Base-by-base conservation (phyloP, 1,140 invertebrate genomes). In the Euwallacea similis region DNA sequence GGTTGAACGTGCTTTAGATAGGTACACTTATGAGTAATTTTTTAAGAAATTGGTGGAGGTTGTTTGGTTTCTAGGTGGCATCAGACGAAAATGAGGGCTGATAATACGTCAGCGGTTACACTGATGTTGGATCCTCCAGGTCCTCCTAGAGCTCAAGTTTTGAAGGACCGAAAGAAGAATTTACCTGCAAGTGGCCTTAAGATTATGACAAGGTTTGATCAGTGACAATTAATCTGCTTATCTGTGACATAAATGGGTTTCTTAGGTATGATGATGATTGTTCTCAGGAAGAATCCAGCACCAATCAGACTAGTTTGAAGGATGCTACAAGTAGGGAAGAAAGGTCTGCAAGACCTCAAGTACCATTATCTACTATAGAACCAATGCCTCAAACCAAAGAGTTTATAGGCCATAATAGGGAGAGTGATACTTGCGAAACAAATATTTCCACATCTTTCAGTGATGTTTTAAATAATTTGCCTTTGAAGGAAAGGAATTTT, bases 61-160 rank as follows among this genome's bases (percentile, higher is more conserved):
- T 42, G 7, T 58, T 64, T 72, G 42, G 11, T 59, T 44, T 63
- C 7, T 59, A 65, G 64, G 69, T 93, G 94, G 88, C 88, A 87
- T 11, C 86, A 84, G 43, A 91, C 90, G 7, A 88, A 91, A 78
- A 88, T 97, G 85, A 86, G 94, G 43, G 95, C 96, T 8, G 96
- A 98, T 83, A 98, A 98, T 81, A 97, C 95, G 3, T 96, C 93
- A 64, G 95, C 95, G 54, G 92, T 98, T 7, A 97, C 95, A 44
- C 85, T 98, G 16, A 92, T 97, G 87, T 84, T 98, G 60, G 95
- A 98, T 82, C 94, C 94, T 67, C 92, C 94, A 7, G 93, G 93
- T 6, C 90, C 91, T n/a, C 90, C 92, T 13, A 83, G 87, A 65
- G 85, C 85, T 8, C 86, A 90, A 76, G 88, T 90, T n/a, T 74